Evolutionary conservation across 92 coral and sea anemone genomes (phyloP).

Genomic region (Siderastrea radians): DNA sequence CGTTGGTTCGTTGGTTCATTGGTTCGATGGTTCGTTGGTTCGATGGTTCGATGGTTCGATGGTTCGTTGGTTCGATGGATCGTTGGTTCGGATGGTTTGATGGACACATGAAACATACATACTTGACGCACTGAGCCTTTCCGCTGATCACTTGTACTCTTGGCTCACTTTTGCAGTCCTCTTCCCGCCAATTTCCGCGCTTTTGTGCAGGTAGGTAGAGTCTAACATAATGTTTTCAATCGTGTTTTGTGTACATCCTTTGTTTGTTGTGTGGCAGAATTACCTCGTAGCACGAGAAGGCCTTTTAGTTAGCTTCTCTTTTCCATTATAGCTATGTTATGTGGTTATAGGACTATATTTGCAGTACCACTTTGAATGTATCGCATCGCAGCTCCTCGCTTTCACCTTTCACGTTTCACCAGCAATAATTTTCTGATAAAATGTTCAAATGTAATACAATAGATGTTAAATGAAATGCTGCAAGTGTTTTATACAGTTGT

Average conservation of each 20-base stretch:
- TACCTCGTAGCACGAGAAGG: not conserved
- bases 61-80: too few relatives aligned
- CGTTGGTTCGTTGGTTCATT: too few relatives aligned
- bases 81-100: not conserved
- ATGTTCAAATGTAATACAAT: too few relatives aligned
- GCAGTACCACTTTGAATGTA: not conserved
- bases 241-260: slow-evolving; percentile 1
- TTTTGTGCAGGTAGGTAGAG: slow-evolving; percentile 1
- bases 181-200: not conserved
- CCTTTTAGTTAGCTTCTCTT: not conserved
- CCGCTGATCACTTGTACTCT: not conserved
- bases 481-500: too few relatives aligned
- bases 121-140: slow-evolving; percentile 2
- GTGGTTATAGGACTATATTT: not conserved
- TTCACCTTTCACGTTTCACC: too few relatives aligned
- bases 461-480: too few relatives aligned
- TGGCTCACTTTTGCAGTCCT: not conserved
- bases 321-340: not conserved
- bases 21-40: too few relatives aligned
- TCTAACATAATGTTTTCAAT: not conserved
- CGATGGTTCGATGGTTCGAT: too few relatives aligned
- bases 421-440: too few relatives aligned
- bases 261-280: not conserved
- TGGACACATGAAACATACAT: slow-evolving; percentile 4
- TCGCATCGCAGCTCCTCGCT: too few relatives aligned